Base-by-base conservation (phyloP, 2,888 invertebrate genomes). In the Exephanes ischioxanthus region DNA sequence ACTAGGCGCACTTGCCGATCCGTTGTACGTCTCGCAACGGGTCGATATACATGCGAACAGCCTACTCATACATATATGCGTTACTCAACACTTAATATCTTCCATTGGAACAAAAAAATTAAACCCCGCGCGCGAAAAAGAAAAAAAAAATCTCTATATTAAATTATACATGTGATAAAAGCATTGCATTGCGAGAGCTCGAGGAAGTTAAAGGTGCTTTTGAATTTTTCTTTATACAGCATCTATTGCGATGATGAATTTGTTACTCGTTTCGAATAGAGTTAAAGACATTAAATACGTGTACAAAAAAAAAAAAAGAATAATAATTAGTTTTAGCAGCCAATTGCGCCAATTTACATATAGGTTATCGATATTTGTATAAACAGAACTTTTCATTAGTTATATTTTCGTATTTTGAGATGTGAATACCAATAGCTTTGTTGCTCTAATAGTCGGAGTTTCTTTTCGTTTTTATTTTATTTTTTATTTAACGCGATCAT, bases 321-420 rank as follows among this genome's bases (percentile, higher is more conserved):
- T 30, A 84, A 72, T 37, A 73, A 80, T 87, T 84, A 83, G 82
- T 82, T 48, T 84, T 81, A 85, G 79, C 67, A 80, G 79, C 83
- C 58, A 81, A 67, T 79, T 73, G 66, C 81, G 84, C 79, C 85
- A 80, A 84, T 87, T 87, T 75, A 79, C 80, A 58, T 73, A 84
- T 82, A 87, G 82, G 26, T 86, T 80, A 82, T 81, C 73, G 82
- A 85, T 79, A 86, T 86, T 87, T 87, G 87, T 87, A 86, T 86
- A 87, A 87, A 87, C 75, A 81, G 85, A 84, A 84, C 70, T 86
- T 86, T 87, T 87, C 68, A 87, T 87, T 86, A 86, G 84, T 86
- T 82, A 86, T 87, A 87, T 87, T 87, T 87, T 87, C 86, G 78
- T 87, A 86, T 87, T 87, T 84, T 84, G 82, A 80, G 80, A 86